These are phyloP conservation scores for Malthinus flaveolus DNA, from an alignment of 2,888 invertebrate species.

Conservation along the genomic window DNA sequence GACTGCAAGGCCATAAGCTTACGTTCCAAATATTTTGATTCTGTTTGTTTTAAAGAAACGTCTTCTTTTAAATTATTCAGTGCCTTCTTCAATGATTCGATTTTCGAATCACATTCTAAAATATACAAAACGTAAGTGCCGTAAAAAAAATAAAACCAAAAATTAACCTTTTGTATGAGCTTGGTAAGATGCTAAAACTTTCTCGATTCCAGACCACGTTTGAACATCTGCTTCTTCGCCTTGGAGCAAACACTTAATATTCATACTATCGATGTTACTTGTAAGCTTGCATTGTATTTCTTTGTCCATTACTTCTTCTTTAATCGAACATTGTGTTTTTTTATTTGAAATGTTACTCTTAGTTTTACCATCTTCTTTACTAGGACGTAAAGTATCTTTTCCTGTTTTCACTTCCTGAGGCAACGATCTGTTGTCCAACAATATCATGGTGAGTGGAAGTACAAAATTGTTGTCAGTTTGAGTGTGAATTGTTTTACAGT, in stretches of 20 bases:
- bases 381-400: background rate
- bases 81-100: conserved; percentile 13
- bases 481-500: conserved; percentile 21
- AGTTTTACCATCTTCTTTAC: conserved; percentile 1
- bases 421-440: conserved; percentile 30
- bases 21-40: conserved; percentile 51
- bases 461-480: conserved; percentile 36
- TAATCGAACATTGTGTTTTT: conserved; percentile 12
- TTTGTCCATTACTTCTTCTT: conserved; percentile 8
- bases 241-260: conserved; percentile 10
- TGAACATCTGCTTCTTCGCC: conserved; percentile 20
- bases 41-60: conserved; percentile 45
- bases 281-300: conserved; percentile 15
- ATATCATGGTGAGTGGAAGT: conserved; percentile 39
- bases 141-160: background rate
- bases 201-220: conserved; percentile 59
- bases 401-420: conserved; percentile 4
- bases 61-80: conserved; percentile 14
- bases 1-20: conserved; percentile 47
- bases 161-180: conserved; percentile 59
- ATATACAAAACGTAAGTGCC: too few species aligned
- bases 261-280: background rate
- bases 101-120: conserved; percentile 21
- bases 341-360: conserved; percentile 8
- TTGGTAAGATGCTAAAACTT: conserved; percentile 58